Percentiles rank a stretch among this genome's conserved stretches.
phyloP scores from a whole-genome alignment of 2,888 invertebrate species.

The Ecliptopera silaceata region DNA sequence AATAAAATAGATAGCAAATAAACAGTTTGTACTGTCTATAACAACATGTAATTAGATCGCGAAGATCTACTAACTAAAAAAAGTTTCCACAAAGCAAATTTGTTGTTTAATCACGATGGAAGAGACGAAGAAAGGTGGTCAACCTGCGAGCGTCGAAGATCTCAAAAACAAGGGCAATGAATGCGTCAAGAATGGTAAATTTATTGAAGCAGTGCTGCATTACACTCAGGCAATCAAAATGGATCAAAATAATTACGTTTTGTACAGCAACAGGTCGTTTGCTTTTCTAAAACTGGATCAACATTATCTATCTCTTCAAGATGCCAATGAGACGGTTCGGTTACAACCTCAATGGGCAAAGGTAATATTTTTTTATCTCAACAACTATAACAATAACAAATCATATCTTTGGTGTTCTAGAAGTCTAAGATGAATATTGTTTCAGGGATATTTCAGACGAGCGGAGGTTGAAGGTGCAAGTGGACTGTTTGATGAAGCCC shows the following conservation, averaged over 20 bases:
- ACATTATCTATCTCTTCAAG: slow-evolving; percentile 89
- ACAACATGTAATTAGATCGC: too few species aligned
- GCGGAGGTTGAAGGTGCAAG: slow-evolving; percentile 88
- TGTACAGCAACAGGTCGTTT: slow-evolving; percentile 91
- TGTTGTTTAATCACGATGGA: slow-evolving; percentile 49
- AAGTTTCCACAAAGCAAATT: background rate
- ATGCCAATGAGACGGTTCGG: slow-evolving; percentile 89
- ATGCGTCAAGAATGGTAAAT: slow-evolving; percentile 88
- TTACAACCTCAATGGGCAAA: slow-evolving; percentile 91
- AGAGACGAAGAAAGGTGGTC: slow-evolving; percentile 61
- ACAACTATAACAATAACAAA: background rate
- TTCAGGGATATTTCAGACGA: slow-evolving; percentile 87
- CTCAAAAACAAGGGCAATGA: slow-evolving; percentile 89
- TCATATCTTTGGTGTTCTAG: background rate
- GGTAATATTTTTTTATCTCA: slow-evolving; percentile 62
- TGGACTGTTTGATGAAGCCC: slow-evolving; percentile 85
- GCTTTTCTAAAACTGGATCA: slow-evolving; percentile 91
- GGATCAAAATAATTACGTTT: slow-evolving; percentile 86
- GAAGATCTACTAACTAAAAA: background rate
- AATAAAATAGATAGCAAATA: too few species aligned
- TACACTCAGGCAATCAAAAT: slow-evolving; percentile 91
- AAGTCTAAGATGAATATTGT: background rate
- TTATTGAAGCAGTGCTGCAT: slow-evolving; percentile 89
- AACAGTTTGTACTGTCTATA: too few species aligned
- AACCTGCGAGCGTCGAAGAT: slow-evolving; percentile 74